Conservation (phyloP, 2,888 invertebrate genomes). For the Idaea dimidiata region DNA sequence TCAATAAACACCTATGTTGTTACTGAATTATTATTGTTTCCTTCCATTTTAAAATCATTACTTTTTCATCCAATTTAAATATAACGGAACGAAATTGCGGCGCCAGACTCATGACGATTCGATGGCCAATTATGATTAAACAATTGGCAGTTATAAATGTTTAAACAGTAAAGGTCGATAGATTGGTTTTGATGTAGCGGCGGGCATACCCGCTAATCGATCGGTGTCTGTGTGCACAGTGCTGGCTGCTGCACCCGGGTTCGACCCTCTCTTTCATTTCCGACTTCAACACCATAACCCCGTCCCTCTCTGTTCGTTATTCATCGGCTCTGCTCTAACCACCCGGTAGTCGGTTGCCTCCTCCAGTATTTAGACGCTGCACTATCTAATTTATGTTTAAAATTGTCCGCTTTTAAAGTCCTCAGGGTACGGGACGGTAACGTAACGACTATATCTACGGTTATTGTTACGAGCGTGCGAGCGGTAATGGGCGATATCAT, state of each 20-base stretch:
- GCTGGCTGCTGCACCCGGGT: slow-evolving; percentile 61
- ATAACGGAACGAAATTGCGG: slow-evolving; percentile 11
- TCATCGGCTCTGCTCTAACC: slow-evolving; percentile 73
- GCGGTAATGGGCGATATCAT: slow-evolving; percentile 68
- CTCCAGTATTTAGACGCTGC: slow-evolving; percentile 76
- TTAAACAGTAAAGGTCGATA: slow-evolving; percentile 68
- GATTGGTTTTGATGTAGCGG: slow-evolving; percentile 61
- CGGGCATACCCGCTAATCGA: slow-evolving; percentile 71
- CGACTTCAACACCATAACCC: slow-evolving; percentile 51
- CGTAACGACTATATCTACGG: slow-evolving; percentile 64
- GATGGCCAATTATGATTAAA: slow-evolving; percentile 43
- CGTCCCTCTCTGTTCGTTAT: slow-evolving; percentile 71
- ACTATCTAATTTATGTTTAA: slow-evolving; percentile 79
- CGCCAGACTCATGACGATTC: slow-evolving; percentile 33
- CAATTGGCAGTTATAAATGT: slow-evolving; percentile 60
- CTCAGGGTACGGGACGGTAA: slow-evolving; percentile 48
- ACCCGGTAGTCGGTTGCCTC: slow-evolving; percentile 73
- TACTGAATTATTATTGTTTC: no score
- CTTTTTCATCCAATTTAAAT: slow-evolving; percentile 13
- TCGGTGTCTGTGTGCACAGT: slow-evolving; percentile 74
- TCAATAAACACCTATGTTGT: neutral
- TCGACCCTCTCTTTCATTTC: slow-evolving; percentile 60
- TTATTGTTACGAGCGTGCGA: slow-evolving; percentile 62
- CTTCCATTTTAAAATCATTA: neutral
- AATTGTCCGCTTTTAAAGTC: slow-evolving; percentile 68